These are phyloP conservation scores for Dasypogon diadema DNA, from an alignment of 2,888 invertebrate genomes.

Conservation along the genomic window DNA sequence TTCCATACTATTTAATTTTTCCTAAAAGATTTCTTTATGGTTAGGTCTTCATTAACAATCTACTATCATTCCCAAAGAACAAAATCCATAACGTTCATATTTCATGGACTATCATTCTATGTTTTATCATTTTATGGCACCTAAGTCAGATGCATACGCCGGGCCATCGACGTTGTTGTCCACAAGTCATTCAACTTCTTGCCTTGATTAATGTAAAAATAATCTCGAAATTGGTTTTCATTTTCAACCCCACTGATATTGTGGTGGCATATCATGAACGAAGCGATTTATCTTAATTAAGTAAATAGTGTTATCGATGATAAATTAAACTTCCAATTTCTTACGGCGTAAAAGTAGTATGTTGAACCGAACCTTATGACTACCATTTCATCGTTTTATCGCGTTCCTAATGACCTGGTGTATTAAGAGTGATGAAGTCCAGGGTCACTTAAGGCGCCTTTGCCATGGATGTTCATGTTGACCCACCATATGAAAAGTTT, in stretches of 20 bases:
- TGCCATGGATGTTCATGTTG: too few species aligned
- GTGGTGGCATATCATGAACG: neutral
- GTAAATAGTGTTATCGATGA: conserved; percentile 6
- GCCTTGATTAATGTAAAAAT: neutral
- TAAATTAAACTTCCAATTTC: neutral
- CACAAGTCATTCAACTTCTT: neutral
- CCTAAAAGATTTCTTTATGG: too few species aligned
- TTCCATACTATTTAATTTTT: too few species aligned
- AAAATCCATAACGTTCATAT: too few species aligned
- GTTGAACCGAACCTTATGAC: neutral
- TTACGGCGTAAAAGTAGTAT: neutral
- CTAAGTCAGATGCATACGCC: too few species aligned
- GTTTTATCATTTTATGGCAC: too few species aligned
- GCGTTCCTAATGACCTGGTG: too few species aligned
- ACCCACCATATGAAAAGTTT: too few species aligned
- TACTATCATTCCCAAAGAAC: too few species aligned
- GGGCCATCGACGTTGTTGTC: neutral
- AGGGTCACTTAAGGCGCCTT: neutral
- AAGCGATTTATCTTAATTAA: conserved; percentile 5
- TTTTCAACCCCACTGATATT: neutral
- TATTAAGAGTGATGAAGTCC: neutral
- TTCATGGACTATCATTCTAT: too few species aligned
- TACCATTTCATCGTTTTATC: too few species aligned
- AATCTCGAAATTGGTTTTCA: conserved; percentile 2
- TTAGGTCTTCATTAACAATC: too few species aligned